Evolutionary conservation across 1,140 invertebrate species (phyloP).

Genomic region (Dufourea novaeangliae): DNA sequence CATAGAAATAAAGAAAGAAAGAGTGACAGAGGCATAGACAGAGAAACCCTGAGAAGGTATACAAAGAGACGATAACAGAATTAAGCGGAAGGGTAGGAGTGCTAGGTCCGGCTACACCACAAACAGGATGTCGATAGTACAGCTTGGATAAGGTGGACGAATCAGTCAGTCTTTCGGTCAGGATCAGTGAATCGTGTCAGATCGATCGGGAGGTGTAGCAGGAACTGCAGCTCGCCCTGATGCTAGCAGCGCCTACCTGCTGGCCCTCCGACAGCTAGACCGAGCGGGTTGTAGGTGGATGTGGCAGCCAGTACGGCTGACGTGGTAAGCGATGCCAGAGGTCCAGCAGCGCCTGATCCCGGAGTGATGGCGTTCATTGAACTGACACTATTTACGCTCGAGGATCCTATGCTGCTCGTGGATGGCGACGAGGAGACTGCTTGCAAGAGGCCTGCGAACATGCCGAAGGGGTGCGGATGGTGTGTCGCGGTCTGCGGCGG

Average conservation of each 20-base stretch:
- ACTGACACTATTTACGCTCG: conserved; percentile 67
- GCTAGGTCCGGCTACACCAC: conserved; percentile 81
- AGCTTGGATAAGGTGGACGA: conserved; percentile 52
- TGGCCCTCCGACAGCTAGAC: conserved; percentile 88
- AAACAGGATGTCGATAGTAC: conserved; percentile 57
- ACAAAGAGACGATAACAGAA: conserved; percentile 39
- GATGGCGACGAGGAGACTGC: conserved; percentile 78
- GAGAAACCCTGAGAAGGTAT: conserved; percentile 53
- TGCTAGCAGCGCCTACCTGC: conserved; percentile 86
- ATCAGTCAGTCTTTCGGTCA: conserved; percentile 41
- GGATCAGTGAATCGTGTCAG: conserved; percentile 58
- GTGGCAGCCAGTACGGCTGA: conserved; percentile 86
- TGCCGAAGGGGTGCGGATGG: conserved; percentile 77
- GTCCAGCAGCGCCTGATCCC: conserved; percentile 72
- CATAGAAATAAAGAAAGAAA: background rate
- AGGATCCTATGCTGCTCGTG: conserved; percentile 65
- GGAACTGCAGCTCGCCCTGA: conserved; percentile 80
- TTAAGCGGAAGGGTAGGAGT: conserved; percentile 73
- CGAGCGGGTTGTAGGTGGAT: conserved; percentile 91
- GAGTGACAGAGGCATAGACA: conserved; percentile 26
- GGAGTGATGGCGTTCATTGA: conserved; percentile 68
- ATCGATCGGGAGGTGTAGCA: conserved; percentile 77
- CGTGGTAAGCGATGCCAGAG: conserved; percentile 88
- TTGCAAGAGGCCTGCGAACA: conserved; percentile 81
- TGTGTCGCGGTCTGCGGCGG: conserved; percentile 70